These are phyloP conservation scores for Graphium colonna DNA, from an alignment of 2,888 invertebrate species.

Conservation along the genomic window DNA sequence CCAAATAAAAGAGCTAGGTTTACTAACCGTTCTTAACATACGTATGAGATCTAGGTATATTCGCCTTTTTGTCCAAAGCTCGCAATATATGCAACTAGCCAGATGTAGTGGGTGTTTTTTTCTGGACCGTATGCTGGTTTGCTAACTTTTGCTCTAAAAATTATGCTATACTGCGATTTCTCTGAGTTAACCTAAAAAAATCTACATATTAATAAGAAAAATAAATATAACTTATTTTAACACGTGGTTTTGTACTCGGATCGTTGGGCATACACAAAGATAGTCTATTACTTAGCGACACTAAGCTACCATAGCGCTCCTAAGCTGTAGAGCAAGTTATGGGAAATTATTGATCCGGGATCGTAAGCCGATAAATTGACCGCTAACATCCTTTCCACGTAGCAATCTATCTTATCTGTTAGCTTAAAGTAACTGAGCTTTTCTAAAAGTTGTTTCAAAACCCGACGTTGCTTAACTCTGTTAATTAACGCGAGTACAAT, in stretches of 20 bases:
- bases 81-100: too few species aligned
- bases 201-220: too few species aligned
- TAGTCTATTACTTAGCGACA: not conserved
- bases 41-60: too few species aligned
- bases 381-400: not conserved
- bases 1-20: too few species aligned
- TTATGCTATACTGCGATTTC: too few species aligned
- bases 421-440: conserved; percentile 1
- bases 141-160: too few species aligned
- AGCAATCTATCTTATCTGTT: not conserved
- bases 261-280: not conserved
- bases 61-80: too few species aligned
- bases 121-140: too few species aligned
- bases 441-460: conserved; percentile 3
- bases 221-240: too few species aligned
- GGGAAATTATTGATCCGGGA: not conserved
- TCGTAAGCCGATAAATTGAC: not conserved
- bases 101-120: too few species aligned
- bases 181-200: too few species aligned
- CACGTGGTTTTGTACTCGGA: not conserved
- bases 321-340: not conserved
- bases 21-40: too few species aligned
- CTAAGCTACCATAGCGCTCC: not conserved
- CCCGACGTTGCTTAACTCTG: not conserved
- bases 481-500: conserved; percentile 4